phyloP scores from a whole-genome alignment of 2,113 vertebrate species.

The Takifugu bimaculatus region DNA sequence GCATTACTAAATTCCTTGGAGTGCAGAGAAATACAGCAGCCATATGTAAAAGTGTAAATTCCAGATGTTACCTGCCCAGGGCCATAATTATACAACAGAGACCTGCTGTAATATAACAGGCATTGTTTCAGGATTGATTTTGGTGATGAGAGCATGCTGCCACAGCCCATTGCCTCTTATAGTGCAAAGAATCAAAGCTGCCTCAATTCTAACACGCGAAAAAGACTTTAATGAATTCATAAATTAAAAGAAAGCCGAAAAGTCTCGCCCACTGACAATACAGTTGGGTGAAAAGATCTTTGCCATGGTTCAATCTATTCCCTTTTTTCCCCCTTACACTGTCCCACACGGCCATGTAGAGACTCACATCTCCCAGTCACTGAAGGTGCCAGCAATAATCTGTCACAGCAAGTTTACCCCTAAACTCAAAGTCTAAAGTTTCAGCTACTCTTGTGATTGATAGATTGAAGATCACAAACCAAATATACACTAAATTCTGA shows the following conservation, averaged over 20 bases:
- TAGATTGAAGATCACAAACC: background rate
- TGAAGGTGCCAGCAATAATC: background rate
- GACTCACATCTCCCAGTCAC: background rate
- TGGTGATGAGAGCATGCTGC: constrained; percentile 8
- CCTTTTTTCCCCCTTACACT: background rate
- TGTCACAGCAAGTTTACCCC: background rate
- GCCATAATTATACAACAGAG: constrained; percentile 19
- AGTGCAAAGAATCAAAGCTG: too few relatives aligned
- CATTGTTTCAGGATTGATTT: constrained; percentile 14
- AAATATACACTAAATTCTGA: background rate
- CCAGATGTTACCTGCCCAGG: constrained; percentile 4
- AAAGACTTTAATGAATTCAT: constrained; percentile 27
- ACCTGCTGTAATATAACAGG: constrained; percentile 27
- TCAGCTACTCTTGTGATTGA: constrained; percentile 1
- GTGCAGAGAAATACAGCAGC: constrained; percentile 3
- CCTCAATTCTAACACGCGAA: constrained; percentile 1
- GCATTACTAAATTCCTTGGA: background rate
- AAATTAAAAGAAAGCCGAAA: constrained; percentile 18
- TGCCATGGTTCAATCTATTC: background rate
- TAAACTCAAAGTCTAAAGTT: constrained; percentile 1
- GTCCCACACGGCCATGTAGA: constrained; percentile 2
- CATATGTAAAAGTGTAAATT: constrained; percentile 18
- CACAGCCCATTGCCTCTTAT: constrained; percentile 9
- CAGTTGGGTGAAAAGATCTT: constrained; percentile 17
- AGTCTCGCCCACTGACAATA: background rate